These are phyloP conservation scores for Drosophila sucinea DNA, from an alignment of 1,140 invertebrate genomes.

Conservation along the genomic window DNA sequence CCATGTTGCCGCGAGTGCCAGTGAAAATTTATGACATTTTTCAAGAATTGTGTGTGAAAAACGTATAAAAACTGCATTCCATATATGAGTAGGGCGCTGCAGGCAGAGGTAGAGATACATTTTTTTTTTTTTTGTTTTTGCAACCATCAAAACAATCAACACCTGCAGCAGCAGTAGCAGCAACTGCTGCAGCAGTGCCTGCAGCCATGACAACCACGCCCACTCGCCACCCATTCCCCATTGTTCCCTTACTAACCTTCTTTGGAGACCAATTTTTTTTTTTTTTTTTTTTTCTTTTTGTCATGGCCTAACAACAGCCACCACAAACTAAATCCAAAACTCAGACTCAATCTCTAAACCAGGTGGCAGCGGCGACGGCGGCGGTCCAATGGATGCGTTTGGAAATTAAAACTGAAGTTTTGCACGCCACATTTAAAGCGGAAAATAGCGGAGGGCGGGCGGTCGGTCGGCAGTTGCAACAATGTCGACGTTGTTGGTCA, in stretches of 20 bases:
- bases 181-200: slow-evolving; percentile 28
- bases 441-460: slow-evolving; percentile 51
- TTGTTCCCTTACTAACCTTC: background rate
- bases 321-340: slow-evolving; percentile 20
- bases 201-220: slow-evolving; percentile 52
- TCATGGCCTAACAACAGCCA: slow-evolving; percentile 53
- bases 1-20: slow-evolving; percentile 50
- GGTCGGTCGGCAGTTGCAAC: slow-evolving; percentile 42
- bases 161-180: slow-evolving; percentile 39
- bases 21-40: slow-evolving; percentile 52
- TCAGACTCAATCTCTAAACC: slow-evolving; percentile 28
- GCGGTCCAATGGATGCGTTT: slow-evolving; percentile 77
- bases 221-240: slow-evolving; percentile 10
- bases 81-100: slow-evolving; percentile 11
- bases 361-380: slow-evolving; percentile 63
- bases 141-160: slow-evolving; percentile 48
- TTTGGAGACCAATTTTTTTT: slow-evolving; percentile 35
- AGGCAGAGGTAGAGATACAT: background rate
- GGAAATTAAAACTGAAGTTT: slow-evolving; percentile 80
- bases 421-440: slow-evolving; percentile 78
- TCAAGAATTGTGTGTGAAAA: slow-evolving; percentile 36
- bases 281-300: slow-evolving; percentile 18
- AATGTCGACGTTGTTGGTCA: slow-evolving; percentile 55
- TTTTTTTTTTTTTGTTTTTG: background rate
- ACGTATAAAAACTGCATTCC: slow-evolving; percentile 18